Evolutionary conservation across 2,888 invertebrate genomes (phyloP), one percentile per base, ranked within the genome.

Genomic region (Diarsia brunnea): DNA sequence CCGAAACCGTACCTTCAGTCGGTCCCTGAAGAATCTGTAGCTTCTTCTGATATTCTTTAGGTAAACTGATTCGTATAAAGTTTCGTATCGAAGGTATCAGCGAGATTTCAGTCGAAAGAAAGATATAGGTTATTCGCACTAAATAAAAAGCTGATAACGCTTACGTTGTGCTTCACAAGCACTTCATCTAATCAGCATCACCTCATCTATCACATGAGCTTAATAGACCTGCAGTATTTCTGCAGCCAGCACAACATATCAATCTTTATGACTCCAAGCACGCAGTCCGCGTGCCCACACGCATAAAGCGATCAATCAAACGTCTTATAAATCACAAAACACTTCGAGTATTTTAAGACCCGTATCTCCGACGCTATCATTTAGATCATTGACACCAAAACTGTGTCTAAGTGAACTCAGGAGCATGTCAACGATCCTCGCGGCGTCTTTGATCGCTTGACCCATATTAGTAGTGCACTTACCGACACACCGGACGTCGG

Each of bases 401-500:
- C 79, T 75, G 89, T 90, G 86, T 85, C 86, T 82, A 88, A 79
- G 89, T 86, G 89, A 89, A 88, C 89, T 84, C 87, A 53, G 19
- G 76, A 76, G 81, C 83, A 88, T 84, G 91, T 93, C 93, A 93
- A 91, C 87, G 93, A 88, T 90, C 93, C 80, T 81, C 85, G 91
- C 94, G 94, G 93, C 91, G 72, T 86, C 91, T 95, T 95, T 94
- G 94, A 94, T 91, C 89, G 82, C 60, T 76, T 94, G 95, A 95
- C 95, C 95, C 89, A 95, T 78, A 90, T 92, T 89, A 89, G 73
- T 67, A 71, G 80, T 90, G 90, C 89, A 91, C 87, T 90, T 90
- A 84, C 87, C 78, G 73, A 68, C 84, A 73, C 91, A 75, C 91
- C 92, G 94, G 93, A 94, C 87, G 92, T 86, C 60, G 76, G 84